Conservation (phyloP, 2,888 invertebrate genomes). For the Chelonus formosanus region DNA sequence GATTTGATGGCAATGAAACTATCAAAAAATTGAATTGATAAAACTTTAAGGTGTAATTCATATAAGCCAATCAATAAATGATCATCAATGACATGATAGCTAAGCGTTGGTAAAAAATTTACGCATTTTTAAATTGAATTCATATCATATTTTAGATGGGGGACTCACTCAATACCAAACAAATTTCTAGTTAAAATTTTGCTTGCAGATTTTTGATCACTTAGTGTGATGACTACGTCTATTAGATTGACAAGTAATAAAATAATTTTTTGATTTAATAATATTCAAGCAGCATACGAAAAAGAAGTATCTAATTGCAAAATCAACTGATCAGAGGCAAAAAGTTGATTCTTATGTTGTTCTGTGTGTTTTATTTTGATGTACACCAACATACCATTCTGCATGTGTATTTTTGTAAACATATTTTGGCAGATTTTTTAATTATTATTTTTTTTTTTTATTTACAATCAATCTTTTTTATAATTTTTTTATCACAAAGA, state of each 20-base stretch:
- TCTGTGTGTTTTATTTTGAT: constrained; percentile 68
- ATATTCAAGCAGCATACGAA: constrained; percentile 62
- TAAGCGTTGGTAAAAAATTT: too few species aligned
- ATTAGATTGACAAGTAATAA: constrained; percentile 39
- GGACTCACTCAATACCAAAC: constrained; percentile 1
- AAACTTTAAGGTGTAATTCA: too few species aligned
- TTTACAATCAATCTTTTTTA: not conserved
- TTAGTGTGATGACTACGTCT: too few species aligned
- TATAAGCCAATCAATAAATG: too few species aligned
- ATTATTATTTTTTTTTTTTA: constrained; percentile 14
- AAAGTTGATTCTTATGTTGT: constrained; percentile 60
- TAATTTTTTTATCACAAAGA: not conserved
- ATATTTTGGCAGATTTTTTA: constrained; percentile 52
- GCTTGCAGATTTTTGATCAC: not conserved
- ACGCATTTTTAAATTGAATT: not conserved
- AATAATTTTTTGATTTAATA: constrained; percentile 7
- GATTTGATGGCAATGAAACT: too few species aligned
- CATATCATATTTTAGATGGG: not conserved
- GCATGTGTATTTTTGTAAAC: constrained; percentile 61
- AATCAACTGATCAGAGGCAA: constrained; percentile 54
- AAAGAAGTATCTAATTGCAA: constrained; percentile 42
- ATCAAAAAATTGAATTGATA: too few species aligned
- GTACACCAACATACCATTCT: constrained; percentile 79
- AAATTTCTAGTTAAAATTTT: constrained; percentile 8
- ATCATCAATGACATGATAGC: too few species aligned